These are phyloP conservation scores for Drosophila sproati DNA, from an alignment of 1,140 invertebrate species.

Conservation along the genomic window DNA sequence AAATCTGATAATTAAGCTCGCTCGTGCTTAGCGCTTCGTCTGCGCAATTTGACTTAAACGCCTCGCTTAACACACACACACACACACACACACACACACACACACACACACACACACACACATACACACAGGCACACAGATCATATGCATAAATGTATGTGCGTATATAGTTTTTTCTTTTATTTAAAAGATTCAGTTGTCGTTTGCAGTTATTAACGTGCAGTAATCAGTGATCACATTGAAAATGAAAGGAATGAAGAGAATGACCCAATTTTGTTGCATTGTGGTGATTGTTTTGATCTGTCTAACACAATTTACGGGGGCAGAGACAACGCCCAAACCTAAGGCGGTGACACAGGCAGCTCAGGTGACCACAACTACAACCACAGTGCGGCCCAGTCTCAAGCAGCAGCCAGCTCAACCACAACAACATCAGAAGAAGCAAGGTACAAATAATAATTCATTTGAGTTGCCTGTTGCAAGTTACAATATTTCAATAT, in stretches of 20 bases:
- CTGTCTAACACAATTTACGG: conserved; percentile 41
- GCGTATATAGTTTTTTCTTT: neutral
- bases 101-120: conserved; percentile 33
- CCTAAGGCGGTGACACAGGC: conserved; percentile 34
- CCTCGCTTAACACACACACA: conserved; percentile 46
- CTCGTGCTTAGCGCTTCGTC: conserved; percentile 48
- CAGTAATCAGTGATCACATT: conserved; percentile 53
- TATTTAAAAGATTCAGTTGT: conserved; percentile 58
- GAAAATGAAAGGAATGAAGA: conserved; percentile 26
- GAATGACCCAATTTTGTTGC: conserved; percentile 61
- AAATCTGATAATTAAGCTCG: conserved; percentile 53
- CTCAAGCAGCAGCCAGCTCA: conserved; percentile 8
- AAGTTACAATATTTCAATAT: neutral
- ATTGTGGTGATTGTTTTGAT: conserved; percentile 41
- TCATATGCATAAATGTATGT: neutral
- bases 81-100: conserved; percentile 32
- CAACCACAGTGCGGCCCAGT: conserved; percentile 27
- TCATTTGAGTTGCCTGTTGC: neutral
- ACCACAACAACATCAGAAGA: conserved; percentile 15
- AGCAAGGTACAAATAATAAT: neutral
- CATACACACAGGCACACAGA: conserved; percentile 3
- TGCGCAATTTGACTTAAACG: conserved; percentile 60
- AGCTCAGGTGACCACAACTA: conserved; percentile 10
- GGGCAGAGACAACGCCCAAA: conserved; percentile 53
- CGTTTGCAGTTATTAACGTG: conserved; percentile 48